Conservation (phyloP, 2,888 invertebrate species). For the Eilema caniola region DNA sequence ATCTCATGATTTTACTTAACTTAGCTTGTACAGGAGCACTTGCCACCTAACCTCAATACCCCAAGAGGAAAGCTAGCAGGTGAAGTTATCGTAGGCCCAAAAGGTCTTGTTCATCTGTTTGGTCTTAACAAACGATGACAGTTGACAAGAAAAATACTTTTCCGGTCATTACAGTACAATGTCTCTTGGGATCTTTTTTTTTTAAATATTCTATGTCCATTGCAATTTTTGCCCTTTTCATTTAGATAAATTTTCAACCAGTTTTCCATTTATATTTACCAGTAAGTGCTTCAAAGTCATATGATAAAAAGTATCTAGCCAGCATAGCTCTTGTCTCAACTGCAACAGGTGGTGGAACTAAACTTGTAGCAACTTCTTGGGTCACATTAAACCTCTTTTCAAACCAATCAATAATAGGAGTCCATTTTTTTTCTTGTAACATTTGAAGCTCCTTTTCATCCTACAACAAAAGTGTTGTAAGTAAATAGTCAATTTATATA, state of each 20-base stretch:
- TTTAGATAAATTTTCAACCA: background rate
- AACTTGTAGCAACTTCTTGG: constrained; percentile 90
- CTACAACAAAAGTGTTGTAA: constrained; percentile 68
- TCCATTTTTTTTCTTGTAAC: constrained; percentile 94
- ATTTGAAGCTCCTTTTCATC: constrained; percentile 92
- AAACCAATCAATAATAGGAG: constrained; percentile 96
- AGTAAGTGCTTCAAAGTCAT: constrained; percentile 93
- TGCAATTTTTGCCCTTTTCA: too few species aligned
- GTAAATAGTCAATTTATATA: background rate
- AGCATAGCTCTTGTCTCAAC: constrained; percentile 89
- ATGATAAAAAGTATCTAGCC: constrained; percentile 92
- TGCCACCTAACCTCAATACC: too few species aligned
- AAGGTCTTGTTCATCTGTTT: too few species aligned
- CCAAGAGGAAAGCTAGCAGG: too few species aligned
- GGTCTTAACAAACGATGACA: too few species aligned
- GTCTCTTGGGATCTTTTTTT: too few species aligned
- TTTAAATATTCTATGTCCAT: background rate
- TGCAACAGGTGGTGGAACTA: constrained; percentile 90
- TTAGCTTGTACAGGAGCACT: too few species aligned
- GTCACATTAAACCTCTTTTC: constrained; percentile 92
- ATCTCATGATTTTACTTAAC: too few species aligned
- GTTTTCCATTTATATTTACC: constrained; percentile 86
- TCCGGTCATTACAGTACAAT: too few species aligned
- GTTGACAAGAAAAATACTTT: too few species aligned
- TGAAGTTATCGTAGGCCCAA: too few species aligned